Evolutionary conservation across 2,113 vertebrate genomes (phyloP).

Genomic region (Phylloscopus trochilus): DNA sequence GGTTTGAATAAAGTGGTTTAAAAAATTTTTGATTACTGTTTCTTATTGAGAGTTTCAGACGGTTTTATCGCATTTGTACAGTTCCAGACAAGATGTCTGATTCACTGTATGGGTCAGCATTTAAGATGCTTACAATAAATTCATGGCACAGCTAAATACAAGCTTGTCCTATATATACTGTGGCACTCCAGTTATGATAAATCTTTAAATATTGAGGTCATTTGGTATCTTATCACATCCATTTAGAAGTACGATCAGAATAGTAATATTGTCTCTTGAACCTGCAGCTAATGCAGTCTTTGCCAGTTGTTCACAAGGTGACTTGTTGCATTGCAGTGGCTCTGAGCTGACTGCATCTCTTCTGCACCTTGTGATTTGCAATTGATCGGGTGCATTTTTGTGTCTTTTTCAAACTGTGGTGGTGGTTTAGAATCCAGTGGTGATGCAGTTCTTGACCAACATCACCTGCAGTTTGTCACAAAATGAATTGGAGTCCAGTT

Average conservation of each 20-base stretch:
- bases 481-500: background rate
- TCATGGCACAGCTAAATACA: background rate
- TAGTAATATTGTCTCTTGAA: conserved; percentile 70
- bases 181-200: background rate
- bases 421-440: background rate
- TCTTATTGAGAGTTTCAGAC: background rate
- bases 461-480: background rate
- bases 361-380: background rate
- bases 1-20: conserved; percentile 84
- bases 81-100: background rate
- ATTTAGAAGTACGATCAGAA: conserved; percentile 62
- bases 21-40: conserved; percentile 20
- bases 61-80: background rate
- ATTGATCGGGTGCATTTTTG: fast-evolving
- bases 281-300: conserved; percentile 61
- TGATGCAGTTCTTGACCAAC: background rate
- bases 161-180: background rate
- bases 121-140: background rate
- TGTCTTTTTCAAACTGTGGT: background rate
- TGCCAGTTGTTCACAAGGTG: conserved; percentile 47
- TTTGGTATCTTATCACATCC: conserved; percentile 1
- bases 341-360: background rate
- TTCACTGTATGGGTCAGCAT: background rate
- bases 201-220: background rate
- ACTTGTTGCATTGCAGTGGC: conserved; percentile 21